Evolutionary conservation across 2,888 invertebrate species (phyloP), one percentile per base, ranked within the genome.

Genomic region (Minunthozetes semirufus): DNA sequence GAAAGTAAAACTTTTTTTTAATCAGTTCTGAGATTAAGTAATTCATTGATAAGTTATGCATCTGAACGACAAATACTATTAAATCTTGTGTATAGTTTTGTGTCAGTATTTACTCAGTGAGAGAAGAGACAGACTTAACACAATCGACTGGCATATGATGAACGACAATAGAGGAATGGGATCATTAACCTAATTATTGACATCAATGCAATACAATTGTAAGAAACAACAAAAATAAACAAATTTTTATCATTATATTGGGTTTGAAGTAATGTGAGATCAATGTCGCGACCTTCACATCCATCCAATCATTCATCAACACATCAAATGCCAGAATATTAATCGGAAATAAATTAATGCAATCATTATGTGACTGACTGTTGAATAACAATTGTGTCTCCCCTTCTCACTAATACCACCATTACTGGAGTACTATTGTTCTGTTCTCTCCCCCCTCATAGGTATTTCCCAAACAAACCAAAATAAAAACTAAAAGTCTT

Each of bases 161-260:
- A 33, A 66, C 66, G 38, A 66, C 38, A 66, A 66, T 42, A 66
- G 38, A 66, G 66, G 42, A 59, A 59, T 59, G 59, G 66, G 66
- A 66, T 66, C 66, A 66, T 66, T 66, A 66, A 66, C 66, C 66
- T 66, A 66, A 66, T 66, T 66, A 66, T 66, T 66, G 66, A 66
- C 38, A 66, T 38, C 38, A 59, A 66, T 42, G 19, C 38, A 66
- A 66, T 42, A 42, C 38, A 66, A 42, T 66, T 42, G 42, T 38
- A 42, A 38, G 42, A 29, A 42, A 66, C 2, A 42, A 66, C 9
- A 42, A 66, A 66, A 66, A 66, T 66, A 66, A 66, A 66, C 42
- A 66, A 66, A 59, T 29, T 66, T 66, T 66, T 66, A 66, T 66
- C 66, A 66, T 66, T 59, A 38, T 42, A 59, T 59, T 13, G 27